Evolutionary conservation across 2,113 vertebrate genomes (phyloP), one percentile per base, ranked within the genome.

Genomic region (Promerops cafer): DNA sequence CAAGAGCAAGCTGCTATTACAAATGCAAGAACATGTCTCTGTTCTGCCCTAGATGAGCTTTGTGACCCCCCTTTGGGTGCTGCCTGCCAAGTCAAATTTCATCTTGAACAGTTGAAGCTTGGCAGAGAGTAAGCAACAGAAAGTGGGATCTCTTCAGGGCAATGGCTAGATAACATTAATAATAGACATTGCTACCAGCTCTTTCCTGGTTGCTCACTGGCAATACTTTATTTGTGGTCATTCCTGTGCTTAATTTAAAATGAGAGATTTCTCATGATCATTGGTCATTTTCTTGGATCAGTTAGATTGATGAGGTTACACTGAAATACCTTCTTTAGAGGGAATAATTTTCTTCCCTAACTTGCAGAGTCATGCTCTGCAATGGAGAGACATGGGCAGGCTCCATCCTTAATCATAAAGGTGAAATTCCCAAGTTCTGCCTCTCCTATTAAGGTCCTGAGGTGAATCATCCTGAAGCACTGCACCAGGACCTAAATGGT

Each of bases 21-120:
- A 89, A 60, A 82, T 9, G 42, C 57, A 87, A 78, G 82, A 84
- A 5, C 44, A 71, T 28, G n/a, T 71, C 39, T 70, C 39, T 65
- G 21, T 52, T 94, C 74, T 75, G 92, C 70, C 81, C 27, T 60
- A 28, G 61, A 60, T 68, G 78, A 94, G 44, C 57, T 84, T 68
- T 75, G 44, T 95, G 87, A 82, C 53, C 61, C 54, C 54, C 10
- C 53, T 87, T 79, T 79, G 82, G 70, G 53, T 94, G 57, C 86
- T 40, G 44, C 35, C 69, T 97, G 92, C 42, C 84, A 90, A 68
- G 49, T 68, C 81, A 79, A 60, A 94, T 94, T 95, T 96, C 57
- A 68, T 13, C 74, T 71, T 71, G 57, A 93, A 28, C 65, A 85
- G 53, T 8, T 94, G 85, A 94, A 88, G 59, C 17, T 87, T 95